These are phyloP conservation scores for Hypena proboscidalis DNA, from an alignment of 2,888 invertebrate species.

Conservation along the genomic window DNA sequence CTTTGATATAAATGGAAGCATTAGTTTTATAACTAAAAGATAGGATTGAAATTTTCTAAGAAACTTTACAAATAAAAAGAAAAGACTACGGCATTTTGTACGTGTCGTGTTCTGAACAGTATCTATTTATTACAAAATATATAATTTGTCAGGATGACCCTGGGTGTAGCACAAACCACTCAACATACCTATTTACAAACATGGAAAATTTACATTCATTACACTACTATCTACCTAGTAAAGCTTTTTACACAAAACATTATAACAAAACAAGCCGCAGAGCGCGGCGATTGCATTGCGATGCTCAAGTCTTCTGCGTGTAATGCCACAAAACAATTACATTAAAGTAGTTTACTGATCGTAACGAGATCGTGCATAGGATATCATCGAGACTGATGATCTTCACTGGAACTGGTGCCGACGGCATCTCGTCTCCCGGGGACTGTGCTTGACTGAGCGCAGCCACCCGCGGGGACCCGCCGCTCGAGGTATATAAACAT, in stretches of 20 bases:
- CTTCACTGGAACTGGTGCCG: slow-evolving; percentile 72
- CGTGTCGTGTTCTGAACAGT: slow-evolving; percentile 51
- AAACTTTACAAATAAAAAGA: slow-evolving; percentile 45
- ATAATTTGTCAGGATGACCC: slow-evolving; percentile 29
- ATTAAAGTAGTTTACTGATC: slow-evolving; percentile 79
- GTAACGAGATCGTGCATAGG: slow-evolving; percentile 84
- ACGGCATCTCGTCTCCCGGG: slow-evolving; percentile 30
- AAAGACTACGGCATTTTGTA: slow-evolving; percentile 51
- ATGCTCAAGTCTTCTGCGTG: slow-evolving; percentile 75
- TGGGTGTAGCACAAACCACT: slow-evolving; percentile 63
- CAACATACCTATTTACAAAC: slow-evolving; percentile 79
- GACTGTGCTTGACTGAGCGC: slow-evolving; percentile 33
- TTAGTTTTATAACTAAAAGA: slow-evolving; percentile 79
- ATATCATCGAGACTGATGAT: slow-evolving; percentile 77
- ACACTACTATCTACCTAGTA: slow-evolving; percentile 76
- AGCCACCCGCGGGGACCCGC: slow-evolving; percentile 47
- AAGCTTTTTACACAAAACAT: slow-evolving; percentile 83
- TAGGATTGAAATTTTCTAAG: slow-evolving; percentile 57
- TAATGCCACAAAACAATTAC: slow-evolving; percentile 81
- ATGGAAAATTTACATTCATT: slow-evolving; percentile 69
- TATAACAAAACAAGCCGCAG: slow-evolving; percentile 74
- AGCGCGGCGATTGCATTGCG: slow-evolving; percentile 75
- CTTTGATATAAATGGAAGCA: slow-evolving; percentile 86
- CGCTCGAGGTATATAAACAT: slow-evolving; percentile 71
- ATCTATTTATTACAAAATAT: slow-evolving; percentile 43